Evolutionary conservation across 2,113 vertebrate species (phyloP).

Genomic region (Pygoscelis adeliae): DNA sequence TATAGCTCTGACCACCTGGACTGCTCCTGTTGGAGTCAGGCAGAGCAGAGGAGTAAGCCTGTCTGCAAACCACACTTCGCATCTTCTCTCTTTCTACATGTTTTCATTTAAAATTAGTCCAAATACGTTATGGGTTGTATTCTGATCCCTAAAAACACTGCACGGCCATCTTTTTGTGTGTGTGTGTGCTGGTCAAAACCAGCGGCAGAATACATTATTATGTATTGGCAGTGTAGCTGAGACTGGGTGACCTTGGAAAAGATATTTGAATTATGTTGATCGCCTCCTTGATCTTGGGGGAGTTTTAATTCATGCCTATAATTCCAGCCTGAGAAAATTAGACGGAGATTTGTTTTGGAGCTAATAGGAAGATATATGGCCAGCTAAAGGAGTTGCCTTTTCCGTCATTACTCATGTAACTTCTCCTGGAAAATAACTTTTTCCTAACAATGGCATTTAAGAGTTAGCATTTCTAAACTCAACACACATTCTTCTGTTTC

Average conservation of each 20-base stretch:
- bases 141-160: neutral
- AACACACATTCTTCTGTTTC: neutral
- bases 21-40: conserved; percentile 1
- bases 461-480: neutral
- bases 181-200: neutral
- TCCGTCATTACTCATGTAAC: conserved; percentile 51
- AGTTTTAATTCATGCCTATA: conserved; percentile 51
- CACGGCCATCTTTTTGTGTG: neutral
- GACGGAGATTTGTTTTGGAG: conserved; percentile 39
- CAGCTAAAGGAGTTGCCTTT: conserved; percentile 31
- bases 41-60: neutral
- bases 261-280: conserved; percentile 7
- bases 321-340: conserved; percentile 20
- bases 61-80: neutral
- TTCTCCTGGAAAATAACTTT: conserved; percentile 27
- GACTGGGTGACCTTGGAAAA: conserved; percentile 40
- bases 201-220: neutral
- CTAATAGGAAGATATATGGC: conserved; percentile 47
- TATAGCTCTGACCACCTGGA: conserved; percentile 65
- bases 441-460: neutral
- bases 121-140: neutral
- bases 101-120: conserved; percentile 10
- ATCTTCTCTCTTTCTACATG: neutral
- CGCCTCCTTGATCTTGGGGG: conserved; percentile 40
- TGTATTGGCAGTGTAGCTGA: neutral